Evolutionary conservation across 2,113 vertebrate genomes (phyloP).

Genomic region (Platanista minor): DNA sequence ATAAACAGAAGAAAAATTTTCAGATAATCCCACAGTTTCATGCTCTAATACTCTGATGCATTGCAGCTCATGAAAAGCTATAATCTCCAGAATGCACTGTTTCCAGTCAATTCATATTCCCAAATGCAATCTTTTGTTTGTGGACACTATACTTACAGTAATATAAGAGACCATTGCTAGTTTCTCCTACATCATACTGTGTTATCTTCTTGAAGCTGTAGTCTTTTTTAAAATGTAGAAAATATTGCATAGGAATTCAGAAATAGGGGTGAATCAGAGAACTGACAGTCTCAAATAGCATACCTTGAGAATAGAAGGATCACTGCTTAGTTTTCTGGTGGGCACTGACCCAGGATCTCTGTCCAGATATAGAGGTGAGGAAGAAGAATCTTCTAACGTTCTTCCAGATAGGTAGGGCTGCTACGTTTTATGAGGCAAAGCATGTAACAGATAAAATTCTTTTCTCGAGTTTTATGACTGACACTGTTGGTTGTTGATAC

Average conservation of each 20-base stretch:
- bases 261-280: not conserved
- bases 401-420: not conserved
- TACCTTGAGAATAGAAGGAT: not conserved
- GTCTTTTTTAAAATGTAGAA: not conserved
- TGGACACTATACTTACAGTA: not conserved
- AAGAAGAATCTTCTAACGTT: not conserved
- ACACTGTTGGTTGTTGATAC: not conserved
- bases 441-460: not conserved
- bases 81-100: not conserved
- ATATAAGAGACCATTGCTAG: not conserved
- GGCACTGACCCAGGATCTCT: not conserved
- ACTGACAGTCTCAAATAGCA: not conserved
- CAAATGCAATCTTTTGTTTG: not conserved
- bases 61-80: not conserved
- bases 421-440: not conserved
- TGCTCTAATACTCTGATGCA: not conserved
- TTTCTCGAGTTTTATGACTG: not conserved
- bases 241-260: not conserved
- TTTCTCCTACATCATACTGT: not conserved
- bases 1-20: not conserved
- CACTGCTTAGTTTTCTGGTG: not conserved
- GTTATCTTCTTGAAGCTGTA: not conserved
- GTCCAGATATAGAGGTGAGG: not conserved
- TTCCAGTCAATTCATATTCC: not conserved
- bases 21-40: not conserved